phyloP scores from a whole-genome alignment of 2,888 invertebrate species.

The Tipula lateralis region DNA sequence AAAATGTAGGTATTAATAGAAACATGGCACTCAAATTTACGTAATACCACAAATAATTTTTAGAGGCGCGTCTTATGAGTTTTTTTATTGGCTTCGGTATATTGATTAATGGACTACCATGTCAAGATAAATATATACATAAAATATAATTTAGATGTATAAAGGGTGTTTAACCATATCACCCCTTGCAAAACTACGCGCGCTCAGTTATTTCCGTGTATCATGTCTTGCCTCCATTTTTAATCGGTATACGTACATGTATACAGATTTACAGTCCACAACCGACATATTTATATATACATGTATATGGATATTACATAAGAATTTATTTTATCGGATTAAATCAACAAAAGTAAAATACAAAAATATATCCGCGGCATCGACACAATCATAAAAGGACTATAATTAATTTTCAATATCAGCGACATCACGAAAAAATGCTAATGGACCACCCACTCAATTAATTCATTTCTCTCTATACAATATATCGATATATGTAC shows the following conservation, averaged over 20 bases:
- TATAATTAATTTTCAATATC: constrained; percentile 11
- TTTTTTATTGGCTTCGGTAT: neutral
- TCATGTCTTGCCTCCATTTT: neutral
- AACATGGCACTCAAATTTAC: constrained; percentile 12
- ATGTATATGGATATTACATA: neutral
- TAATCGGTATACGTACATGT: neutral
- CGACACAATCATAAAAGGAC: neutral
- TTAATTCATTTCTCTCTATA: neutral
- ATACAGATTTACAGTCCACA: neutral
- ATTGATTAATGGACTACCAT: neutral
- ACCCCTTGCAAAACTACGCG: neutral
- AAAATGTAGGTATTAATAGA: neutral
- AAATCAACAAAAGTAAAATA: neutral
- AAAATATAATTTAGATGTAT: neutral
- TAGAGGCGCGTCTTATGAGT: constrained; percentile 3
- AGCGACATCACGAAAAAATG: constrained; percentile 11
- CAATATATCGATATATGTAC: neutral
- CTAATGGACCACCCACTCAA: constrained; percentile 19
- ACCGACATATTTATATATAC: neutral
- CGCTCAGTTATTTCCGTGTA: neutral
- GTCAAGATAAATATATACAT: neutral
- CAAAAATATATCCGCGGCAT: neutral
- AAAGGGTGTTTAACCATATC: neutral
- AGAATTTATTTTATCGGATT: constrained; percentile 19
- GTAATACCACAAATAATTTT: neutral